Conservation (phyloP, 2,113 vertebrate species). For the western clawed frog (Xenopus tropicalis) region UCB_Xtro_10.0 CM004443.2:62159001-62159500, state of each 20-base stretch:
- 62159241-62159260: background rate
- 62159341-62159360: conserved; percentile 1
- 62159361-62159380: background rate
- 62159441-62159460: background rate
- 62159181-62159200: too few species aligned
- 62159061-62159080: too few species aligned
- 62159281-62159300: background rate
- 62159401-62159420: background rate
- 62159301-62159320: background rate
- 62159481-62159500: background rate
- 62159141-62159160: too few species aligned
- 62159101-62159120: too few species aligned
- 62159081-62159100: too few species aligned
- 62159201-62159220: too few species aligned
- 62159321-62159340: background rate
- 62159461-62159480: background rate
- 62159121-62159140: too few species aligned
- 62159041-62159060: too few species aligned
- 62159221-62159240: background rate
- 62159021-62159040: too few species aligned
- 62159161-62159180: too few species aligned
- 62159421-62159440: background rate
- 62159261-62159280: background rate
- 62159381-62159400: background rate
- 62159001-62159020: too few species aligned